Evolutionary conservation across 2,113 vertebrate species (phyloP), one percentile per base, ranked within the genome.

Genomic region (Hippoglossus stenolepis): DNA sequence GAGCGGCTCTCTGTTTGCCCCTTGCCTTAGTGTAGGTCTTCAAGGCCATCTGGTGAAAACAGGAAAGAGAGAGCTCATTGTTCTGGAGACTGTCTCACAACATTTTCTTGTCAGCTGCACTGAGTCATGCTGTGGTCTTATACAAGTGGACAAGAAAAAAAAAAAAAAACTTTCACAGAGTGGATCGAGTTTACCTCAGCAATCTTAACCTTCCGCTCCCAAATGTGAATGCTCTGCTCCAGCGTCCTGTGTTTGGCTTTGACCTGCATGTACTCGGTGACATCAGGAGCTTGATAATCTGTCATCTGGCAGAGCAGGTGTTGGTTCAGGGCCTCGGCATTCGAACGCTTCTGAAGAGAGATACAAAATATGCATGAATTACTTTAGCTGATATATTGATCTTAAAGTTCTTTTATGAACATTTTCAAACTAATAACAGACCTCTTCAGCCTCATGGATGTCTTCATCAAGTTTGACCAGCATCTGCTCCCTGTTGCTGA

Each of bases 191-290:
- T 84, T 80, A 92, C 92, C 89, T 91, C 86, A n/a, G 85, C 80
- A 10, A 91, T 53, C 15, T n/a, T 58, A 20, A 85, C 81, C 73
- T 86, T 91, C 31, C 87, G 86, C 66, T 91, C 76, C 87, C 72
- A 88, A 0, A 12, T 83, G 68, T 60, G 78, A 56, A 91, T 9
- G 20, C 7, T 87, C 65, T 84, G 59, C 70, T 63, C 86, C 64
- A 92, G 82, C 73, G 73, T 82, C 80, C 70, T 90, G 79, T 79
- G 71, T 60, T 66, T 88, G n/a, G 80, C 80, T 78, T 88, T 93
- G 31, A 82, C 26, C 0, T 40, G n/a, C 26, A 91, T 35, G 74
- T 91, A 91, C 3, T 88, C 76, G 0, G 6, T 15, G 70, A 90
- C 26, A 45, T 70, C 84, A 2, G 89, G 89, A 75, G 77, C 85